Evolutionary conservation across 2,888 invertebrate genomes (phyloP).

Genomic region (Allophyes oxyacanthae): DNA sequence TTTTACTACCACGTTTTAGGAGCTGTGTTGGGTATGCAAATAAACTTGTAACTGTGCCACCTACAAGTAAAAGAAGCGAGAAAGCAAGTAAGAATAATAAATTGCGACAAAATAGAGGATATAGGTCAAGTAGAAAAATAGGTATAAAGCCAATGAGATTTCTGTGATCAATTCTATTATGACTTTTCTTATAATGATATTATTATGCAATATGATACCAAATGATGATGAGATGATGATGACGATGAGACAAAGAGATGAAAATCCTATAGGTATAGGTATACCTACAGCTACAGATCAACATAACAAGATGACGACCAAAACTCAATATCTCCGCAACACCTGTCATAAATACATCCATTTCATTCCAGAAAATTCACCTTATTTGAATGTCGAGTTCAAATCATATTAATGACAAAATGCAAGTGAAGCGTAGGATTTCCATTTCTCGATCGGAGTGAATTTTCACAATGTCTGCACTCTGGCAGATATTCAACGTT

Average conservation of each 20-base stretch:
- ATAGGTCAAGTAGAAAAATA: neutral
- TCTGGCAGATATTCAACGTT: slow-evolving; percentile 76
- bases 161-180: neutral
- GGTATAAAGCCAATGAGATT: neutral
- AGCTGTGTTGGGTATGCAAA: slow-evolving; percentile 28
- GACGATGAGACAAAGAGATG: slow-evolving; percentile 23
- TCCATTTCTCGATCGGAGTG: slow-evolving; percentile 78
- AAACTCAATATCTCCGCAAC: slow-evolving; percentile 40
- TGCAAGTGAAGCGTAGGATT: slow-evolving; percentile 78
- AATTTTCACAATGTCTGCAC: slow-evolving; percentile 81
- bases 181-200: too few species aligned
- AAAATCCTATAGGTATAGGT: too few species aligned
- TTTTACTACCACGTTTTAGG: slow-evolving; percentile 23
- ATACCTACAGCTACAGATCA: slow-evolving; percentile 23
- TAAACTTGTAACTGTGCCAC: slow-evolving; percentile 12
- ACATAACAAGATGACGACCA: slow-evolving; percentile 25
- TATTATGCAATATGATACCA: too few species aligned
- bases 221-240: too few species aligned
- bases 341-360: slow-evolving; percentile 42
- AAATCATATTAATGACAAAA: slow-evolving; percentile 82
- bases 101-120: slow-evolving; percentile 2
- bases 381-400: slow-evolving; percentile 67
- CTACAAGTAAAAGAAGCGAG: neutral
- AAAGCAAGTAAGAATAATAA: slow-evolving; percentile 22
- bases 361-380: slow-evolving; percentile 52